Conservation (phyloP, 2,113 vertebrate genomes). For the Plectropomus leopardus region DNA sequence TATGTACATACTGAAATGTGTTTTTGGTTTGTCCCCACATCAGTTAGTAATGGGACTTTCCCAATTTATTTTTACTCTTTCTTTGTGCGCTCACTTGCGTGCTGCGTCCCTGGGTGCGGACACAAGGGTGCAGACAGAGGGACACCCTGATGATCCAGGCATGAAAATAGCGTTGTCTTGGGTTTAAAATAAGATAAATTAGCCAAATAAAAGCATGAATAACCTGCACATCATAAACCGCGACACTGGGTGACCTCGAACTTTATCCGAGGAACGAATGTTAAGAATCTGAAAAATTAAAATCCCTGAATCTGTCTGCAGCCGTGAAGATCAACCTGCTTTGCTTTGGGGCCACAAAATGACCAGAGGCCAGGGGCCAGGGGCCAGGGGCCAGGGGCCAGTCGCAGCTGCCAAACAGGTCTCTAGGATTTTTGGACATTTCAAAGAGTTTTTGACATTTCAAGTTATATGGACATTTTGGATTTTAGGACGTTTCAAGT, state of each 20-base stretch:
- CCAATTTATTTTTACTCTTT: slow-evolving; percentile 23
- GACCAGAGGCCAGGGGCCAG: no score
- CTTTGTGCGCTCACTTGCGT: not conserved
- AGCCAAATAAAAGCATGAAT: not conserved
- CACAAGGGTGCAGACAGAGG: not conserved
- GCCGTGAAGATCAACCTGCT: no score
- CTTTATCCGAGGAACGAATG: no score
- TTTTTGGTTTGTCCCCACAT: slow-evolving; percentile 9
- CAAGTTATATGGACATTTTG: no score
- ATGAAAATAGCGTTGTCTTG: not conserved
- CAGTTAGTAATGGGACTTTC: slow-evolving; percentile 36
- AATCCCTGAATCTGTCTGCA: no score
- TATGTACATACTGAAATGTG: not conserved
- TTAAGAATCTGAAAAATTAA: not conserved
- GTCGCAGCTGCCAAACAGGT: no score
- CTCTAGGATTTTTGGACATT: no score
- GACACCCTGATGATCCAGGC: not conserved
- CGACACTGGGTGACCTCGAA: no score
- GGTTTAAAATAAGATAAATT: not conserved
- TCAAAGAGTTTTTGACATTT: no score
- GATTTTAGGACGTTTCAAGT: no score
- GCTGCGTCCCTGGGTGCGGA: not conserved
- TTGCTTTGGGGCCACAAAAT: no score
- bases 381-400: no score
- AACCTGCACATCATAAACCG: not conserved